Evolutionary conservation across 2,888 invertebrate genomes (phyloP).

Genomic region (Caenorhabditis virilis): DNA sequence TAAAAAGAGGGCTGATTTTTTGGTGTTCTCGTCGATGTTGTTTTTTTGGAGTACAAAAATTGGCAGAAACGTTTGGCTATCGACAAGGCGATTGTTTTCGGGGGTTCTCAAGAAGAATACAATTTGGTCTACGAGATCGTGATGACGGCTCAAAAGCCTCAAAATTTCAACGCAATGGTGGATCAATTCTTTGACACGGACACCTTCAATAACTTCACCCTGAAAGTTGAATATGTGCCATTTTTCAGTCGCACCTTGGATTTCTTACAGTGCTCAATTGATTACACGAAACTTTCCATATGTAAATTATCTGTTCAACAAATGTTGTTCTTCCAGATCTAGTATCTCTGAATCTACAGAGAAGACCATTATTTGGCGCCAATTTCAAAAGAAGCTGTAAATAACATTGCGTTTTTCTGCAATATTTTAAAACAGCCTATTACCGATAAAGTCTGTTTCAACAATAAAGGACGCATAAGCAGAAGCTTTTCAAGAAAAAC

Average conservation of each 20-base stretch:
- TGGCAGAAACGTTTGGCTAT: conserved; percentile 29
- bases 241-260: background rate
- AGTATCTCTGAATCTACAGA: conserved; percentile 37
- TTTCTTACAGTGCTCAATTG: conserved; percentile 30
- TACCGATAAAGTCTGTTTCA: conserved; percentile 57
- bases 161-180: conserved; percentile 23
- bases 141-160: conserved; percentile 30
- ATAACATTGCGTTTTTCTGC: background rate
- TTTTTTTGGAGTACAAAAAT: conserved; percentile 41
- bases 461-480: conserved; percentile 53
- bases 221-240: conserved; percentile 12
- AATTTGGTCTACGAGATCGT: conserved; percentile 34
- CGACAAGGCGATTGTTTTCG: conserved; percentile 36
- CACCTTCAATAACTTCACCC: conserved; percentile 45
- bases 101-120: conserved; percentile 26
- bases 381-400: conserved; percentile 43
- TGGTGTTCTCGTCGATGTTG: conserved; percentile 32
- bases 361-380: conserved; percentile 35
- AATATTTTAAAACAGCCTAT: background rate
- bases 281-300: conserved; percentile 44
- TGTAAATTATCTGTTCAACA: conserved; percentile 42
- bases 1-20: conserved; percentile 16
- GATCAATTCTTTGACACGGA: conserved; percentile 45
- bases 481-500: conserved; percentile 51
- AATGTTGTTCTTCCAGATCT: conserved; percentile 26